Evolutionary conservation across 2,797 vertebrate species (phyloP), one percentile per base, ranked within the genome.

Genomic region (Pteronotus mesoamericanus): DNA sequence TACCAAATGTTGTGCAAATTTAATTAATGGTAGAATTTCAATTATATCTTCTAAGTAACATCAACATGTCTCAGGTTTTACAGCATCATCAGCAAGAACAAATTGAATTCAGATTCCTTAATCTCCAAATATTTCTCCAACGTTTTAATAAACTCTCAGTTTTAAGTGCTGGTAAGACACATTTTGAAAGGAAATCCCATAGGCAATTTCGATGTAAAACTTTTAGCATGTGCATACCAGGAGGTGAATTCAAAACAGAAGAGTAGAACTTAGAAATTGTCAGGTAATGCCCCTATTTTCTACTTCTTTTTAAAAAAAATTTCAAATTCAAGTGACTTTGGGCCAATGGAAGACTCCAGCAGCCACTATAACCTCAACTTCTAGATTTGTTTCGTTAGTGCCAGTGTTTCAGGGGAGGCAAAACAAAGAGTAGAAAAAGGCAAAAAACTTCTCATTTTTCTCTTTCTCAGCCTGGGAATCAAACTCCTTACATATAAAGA

Each of bases 1-100:
- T 69, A 85, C 3, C 46, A 91, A 44, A 89, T 84, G 88, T 66
- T 71, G 46, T 78, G 26, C 9, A 91, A 68, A 80, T 74, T 82
- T 85, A 86, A 86, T 86, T 91, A 91, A 72, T 77, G 29, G 2
- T 48, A 80, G 15, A 87, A 66, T 89, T 94, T 89, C 57, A 5
- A n/a, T 9, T 53, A 2, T 91, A 64, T 92, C 94, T 64, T 91
- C 24, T 75, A 51, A 94, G 59, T 79, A 55, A 48, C 11, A 53
- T 77, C 72, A 89, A 71, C 21, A 71, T 78, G n/a, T 83, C 64
- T 92, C 85, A 64, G 66, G 21, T 72, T 87, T 59, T 5, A 21
- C 2, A 79, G 86, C 19, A 91, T 75, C 79, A 86, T 85, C 69
- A n/a, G 44, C 66, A 93, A 90, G 90, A 87, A n/a, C 32, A 87